Evolutionary conservation across 1,140 invertebrate species (phyloP), one percentile per base, ranked within the genome.

Genomic region (Hypothenemus hampei): DNA sequence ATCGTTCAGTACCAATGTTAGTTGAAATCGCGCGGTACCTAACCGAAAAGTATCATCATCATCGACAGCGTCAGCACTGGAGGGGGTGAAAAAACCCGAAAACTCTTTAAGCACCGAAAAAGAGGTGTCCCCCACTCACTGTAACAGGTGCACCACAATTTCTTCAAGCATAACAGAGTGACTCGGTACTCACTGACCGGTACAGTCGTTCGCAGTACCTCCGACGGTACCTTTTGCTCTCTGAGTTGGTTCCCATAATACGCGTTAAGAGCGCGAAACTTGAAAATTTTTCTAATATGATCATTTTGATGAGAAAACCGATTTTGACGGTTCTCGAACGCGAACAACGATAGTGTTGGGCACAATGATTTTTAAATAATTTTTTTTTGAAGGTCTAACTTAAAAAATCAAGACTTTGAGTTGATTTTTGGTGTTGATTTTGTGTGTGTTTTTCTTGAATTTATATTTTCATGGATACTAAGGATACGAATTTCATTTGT

Each of bases 81-180:
- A 60, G 65, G 66, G 68, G 68, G 62, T 57, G 58, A 61, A 64
- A 66, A 59, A 26, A 23, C 52, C n/a, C n/a, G n/a, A n/a, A n/a
- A n/a, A 23, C 40, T 40, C 37, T 46, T 54, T 26, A 23, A 39
- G 24, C 24, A 41, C 24, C 53, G 19, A 56, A 56, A 54, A 39
- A 23, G 63, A n/a, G n/a, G n/a, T n/a, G 56, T 57, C 57, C 65
- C 68, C 67, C 66, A 58, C 65, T 65, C 46, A 48, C 64, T 45
- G 64, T 57, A 70, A 71, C 69, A 71, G 69, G 69, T 71, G 69
- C 66, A 71, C 67, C 53, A 67, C 65, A 63, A 29, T 41, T 68
- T 70, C 69, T 67, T 71, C 66, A 71, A 69, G 65, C 69, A 71
- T 69, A 71, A 71, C 69, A 69, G 63, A 61, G 62, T 59, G 61